Base-by-base conservation (phyloP, 2,888 invertebrate species). In the Drosophila pseudotakahashii region DNA sequence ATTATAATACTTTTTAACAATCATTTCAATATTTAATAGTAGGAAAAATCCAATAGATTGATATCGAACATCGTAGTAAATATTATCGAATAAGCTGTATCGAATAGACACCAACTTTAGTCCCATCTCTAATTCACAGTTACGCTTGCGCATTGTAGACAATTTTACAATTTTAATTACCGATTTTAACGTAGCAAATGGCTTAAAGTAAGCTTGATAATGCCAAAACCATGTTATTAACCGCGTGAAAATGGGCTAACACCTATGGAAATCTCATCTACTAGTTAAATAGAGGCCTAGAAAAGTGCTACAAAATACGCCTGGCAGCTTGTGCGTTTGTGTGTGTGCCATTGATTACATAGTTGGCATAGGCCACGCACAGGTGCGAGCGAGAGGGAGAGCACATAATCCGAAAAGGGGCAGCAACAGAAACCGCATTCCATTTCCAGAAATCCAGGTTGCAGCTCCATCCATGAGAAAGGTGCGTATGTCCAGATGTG, bases 381-480 rank as follows among this genome's bases (percentile, higher is more conserved):
- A 45, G 44, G 70, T 61, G 70, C 39, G 48, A 68, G 68, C 37
- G 61, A 69, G 70, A 54, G 53, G 19, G 48, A 53, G 37, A 30
- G 30, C 30, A 1, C 23, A 23, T 34, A 30, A 47, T 48, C 51
- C 50, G 51, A 59, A 61, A 55, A 74, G 61, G 55, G 74, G 53
- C 68, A 52, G 59, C 45, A 41, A 73, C 74, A 53, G 57, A 73
- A 63, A 62, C 45, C 32, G 68, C 68, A 69, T 68, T 77, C 70
- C 61, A 67, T 70, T 69, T 66, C 80, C 80, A 72, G 80, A 77
- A 78, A 74, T 47, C 47, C 47, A 47, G 47, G 47, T 47, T 47
- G 73, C 78, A 80, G 37, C 50, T 19, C 19, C 19, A 19, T 83
- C 84, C 77, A 87, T 83, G 89, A 75, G 87, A 78, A 77, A 84